phyloP scores from a whole-genome alignment of 1,140 invertebrate genomes.

The Hesperophylax magnus region DNA sequence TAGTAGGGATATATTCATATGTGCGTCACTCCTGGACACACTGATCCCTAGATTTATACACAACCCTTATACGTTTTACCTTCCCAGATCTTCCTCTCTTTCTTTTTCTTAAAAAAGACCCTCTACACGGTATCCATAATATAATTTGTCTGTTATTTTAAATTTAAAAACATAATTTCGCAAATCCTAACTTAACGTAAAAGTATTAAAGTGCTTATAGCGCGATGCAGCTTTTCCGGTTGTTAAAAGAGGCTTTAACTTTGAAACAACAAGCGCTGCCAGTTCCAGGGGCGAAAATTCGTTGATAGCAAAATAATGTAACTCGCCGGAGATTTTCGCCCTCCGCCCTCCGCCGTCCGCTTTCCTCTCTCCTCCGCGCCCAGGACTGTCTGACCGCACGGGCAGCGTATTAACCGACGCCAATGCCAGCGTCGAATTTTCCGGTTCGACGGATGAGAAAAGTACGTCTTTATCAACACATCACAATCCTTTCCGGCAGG shows the following conservation, averaged over 20 bases:
- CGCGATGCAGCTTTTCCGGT: background rate
- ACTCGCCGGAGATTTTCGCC: slow-evolving; percentile 10
- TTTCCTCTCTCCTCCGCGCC: background rate
- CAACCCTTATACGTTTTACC: no score
- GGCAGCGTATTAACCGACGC: slow-evolving; percentile 1
- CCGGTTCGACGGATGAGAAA: slow-evolving; percentile 36
- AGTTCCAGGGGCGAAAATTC: slow-evolving; percentile 3
- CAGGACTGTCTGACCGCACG: slow-evolving; percentile 8
- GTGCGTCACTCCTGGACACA: no score
- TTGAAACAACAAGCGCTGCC: slow-evolving; percentile 14
- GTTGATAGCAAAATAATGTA: slow-evolving; percentile 28
- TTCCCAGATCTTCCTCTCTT: no score
- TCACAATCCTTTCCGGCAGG: slow-evolving; percentile 43
- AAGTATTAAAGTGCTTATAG: no score
- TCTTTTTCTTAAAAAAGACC: no score
- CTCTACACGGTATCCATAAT: no score
- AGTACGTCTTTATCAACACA: slow-evolving; percentile 43
- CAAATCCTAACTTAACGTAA: no score
- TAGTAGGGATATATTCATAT: no score
- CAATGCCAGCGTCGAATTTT: slow-evolving; percentile 30
- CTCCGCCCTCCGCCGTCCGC: no score
- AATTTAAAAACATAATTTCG: no score
- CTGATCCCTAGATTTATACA: no score
- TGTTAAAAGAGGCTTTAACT: slow-evolving; percentile 18
- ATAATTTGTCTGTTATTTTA: no score